Percentiles rank a stretch among this genome's conserved stretches.
Conservation (phyloP, 2,113 vertebrate genomes). For the Tamias sibiricus region DNA sequence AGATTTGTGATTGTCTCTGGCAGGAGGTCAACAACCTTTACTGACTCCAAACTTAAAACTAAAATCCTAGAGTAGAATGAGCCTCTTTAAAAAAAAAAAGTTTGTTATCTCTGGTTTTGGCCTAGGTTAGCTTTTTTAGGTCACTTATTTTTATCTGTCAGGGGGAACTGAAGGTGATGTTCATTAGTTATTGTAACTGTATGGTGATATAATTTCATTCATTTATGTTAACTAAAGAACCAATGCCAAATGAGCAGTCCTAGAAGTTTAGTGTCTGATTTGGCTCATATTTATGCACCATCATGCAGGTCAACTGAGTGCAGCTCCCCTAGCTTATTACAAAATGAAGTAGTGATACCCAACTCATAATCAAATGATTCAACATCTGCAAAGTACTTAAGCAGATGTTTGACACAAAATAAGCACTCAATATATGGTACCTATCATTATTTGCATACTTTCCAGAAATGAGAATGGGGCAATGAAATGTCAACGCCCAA, state of each 20-base stretch:
- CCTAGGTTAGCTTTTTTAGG: not conserved
- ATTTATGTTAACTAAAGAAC: not conserved
- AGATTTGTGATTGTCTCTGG: not conserved
- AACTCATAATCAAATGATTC: not conserved
- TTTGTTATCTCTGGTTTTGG: not conserved
- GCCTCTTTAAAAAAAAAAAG: not conserved
- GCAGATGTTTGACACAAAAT: not conserved
- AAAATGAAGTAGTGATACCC: not conserved
- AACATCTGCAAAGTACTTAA: not conserved
- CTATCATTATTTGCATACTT: not conserved
- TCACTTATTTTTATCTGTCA: not conserved
- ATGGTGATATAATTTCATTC: not conserved
- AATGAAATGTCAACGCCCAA: not conserved
- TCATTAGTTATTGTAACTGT: not conserved
- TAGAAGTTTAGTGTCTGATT: not conserved
- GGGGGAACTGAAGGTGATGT: not conserved
- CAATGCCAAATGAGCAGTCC: not conserved
- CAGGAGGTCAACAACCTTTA: not conserved
- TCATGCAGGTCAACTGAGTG: not conserved
- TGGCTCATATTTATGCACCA: not conserved
- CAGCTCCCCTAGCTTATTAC: not conserved
- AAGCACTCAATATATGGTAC: not conserved
- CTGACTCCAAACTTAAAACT: constrained; percentile 22
- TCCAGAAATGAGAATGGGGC: not conserved
- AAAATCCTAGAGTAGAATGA: not conserved